Percentiles rank a stretch among this genome's conserved stretches.
Evolutionary conservation across 1,140 invertebrate species (phyloP).

Genomic region (Cherax quadricarinatus): DNA sequence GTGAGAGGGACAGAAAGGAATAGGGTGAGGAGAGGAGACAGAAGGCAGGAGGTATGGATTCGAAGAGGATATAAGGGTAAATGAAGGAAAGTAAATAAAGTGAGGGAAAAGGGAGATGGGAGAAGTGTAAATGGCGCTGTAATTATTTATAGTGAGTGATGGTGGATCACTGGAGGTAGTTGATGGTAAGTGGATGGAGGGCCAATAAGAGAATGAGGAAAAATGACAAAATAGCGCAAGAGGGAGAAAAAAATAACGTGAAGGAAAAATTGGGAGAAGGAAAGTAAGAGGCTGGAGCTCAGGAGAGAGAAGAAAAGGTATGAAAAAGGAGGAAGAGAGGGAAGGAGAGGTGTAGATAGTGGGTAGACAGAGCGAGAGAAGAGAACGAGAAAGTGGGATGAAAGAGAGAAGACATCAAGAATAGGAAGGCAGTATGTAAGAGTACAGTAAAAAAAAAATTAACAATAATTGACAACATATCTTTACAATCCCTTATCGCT

Average conservation of each 20-base stretch:
- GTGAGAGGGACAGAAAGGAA: no score
- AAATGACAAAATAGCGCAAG: neutral
- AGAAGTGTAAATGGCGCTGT: conserved; percentile 49
- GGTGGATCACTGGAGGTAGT: neutral
- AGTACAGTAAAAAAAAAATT: no score
- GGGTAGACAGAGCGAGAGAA: no score
- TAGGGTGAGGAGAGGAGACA: no score
- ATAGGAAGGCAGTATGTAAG: no score
- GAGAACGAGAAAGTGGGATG: no score
- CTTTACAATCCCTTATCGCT: no score
- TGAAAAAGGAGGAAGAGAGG: neutral
- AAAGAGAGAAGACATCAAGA: no score
- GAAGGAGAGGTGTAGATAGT: no score
- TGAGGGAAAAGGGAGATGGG: neutral
- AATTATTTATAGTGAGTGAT: conserved; percentile 57
- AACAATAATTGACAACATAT: no score
- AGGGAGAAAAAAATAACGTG: neutral
- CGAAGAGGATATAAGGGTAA: neutral
- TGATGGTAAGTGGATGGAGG: neutral
- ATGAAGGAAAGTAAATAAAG: no score
- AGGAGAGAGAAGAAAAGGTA: neutral
- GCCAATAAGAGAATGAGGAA: neutral
- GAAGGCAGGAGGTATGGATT: neutral
- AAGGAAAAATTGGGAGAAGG: neutral
- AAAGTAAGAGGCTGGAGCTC: neutral